These are phyloP conservation scores for Telmatochromis sp. DNA, from an alignment of 2,113 vertebrate species.

Conservation along the genomic window DNA sequence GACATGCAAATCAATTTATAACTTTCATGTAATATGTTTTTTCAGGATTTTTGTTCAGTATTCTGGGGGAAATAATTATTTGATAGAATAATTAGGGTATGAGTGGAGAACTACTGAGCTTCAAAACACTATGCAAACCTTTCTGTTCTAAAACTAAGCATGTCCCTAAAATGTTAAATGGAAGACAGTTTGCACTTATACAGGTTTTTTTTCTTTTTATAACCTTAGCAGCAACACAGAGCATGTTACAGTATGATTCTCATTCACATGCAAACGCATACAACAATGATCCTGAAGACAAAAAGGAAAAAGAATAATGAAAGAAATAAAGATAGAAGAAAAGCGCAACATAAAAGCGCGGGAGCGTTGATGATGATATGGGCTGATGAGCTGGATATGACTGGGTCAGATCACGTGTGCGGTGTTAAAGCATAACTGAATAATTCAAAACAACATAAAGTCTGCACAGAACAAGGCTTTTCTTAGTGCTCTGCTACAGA, in stretches of 20 bases:
- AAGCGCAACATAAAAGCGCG: not conserved
- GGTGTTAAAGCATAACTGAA: conserved; percentile 40
- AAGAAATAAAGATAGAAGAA: not conserved
- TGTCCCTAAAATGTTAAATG: not conserved
- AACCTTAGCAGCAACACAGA: not conserved
- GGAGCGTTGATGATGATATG: not conserved
- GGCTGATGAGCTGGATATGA: conserved; percentile 8
- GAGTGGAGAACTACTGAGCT: not conserved
- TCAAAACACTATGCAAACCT: not conserved
- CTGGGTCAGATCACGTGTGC: conserved; percentile 15
- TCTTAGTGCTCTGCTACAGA: not conserved
- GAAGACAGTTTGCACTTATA: not conserved
- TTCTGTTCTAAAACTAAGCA: not conserved
- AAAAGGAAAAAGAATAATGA: not conserved
- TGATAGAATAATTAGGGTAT: not conserved
- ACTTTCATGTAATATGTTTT: not conserved
- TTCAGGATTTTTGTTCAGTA: not conserved
- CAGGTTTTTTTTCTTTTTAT: not conserved
- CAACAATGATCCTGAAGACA: not conserved
- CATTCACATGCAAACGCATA: not conserved
- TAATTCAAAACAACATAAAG: conserved; percentile 38
- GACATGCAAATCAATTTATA: not conserved
- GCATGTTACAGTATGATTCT: not conserved
- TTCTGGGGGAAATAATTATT: not conserved
- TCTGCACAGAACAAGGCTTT: not conserved